These are phyloP conservation scores for Cebidichthys violaceus DNA, from an alignment of 2,113 vertebrate genomes.

Conservation along the genomic window DNA sequence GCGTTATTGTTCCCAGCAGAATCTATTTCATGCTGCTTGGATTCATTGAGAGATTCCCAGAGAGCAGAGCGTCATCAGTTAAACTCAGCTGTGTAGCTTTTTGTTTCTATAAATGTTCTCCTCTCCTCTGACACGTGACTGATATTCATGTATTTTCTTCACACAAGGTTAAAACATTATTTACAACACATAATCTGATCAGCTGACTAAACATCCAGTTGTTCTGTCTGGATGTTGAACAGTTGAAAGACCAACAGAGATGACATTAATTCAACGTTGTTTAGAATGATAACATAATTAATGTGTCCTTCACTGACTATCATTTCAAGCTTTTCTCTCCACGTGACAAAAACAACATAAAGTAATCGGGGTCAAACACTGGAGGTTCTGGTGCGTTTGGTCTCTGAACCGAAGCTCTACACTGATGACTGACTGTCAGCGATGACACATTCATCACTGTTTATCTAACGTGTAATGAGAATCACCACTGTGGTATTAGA, in stretches of 20 bases:
- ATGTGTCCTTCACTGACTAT: conserved; percentile 11
- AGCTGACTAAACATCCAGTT: not conserved
- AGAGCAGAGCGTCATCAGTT: conserved; percentile 27
- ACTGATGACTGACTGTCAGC: conserved; percentile 17
- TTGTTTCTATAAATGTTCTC: conserved; percentile 6
- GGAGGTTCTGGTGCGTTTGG: not conserved
- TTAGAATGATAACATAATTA: conserved; percentile 9
- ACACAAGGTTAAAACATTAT: not conserved
- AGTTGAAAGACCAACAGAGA: not conserved
- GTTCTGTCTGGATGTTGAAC: not conserved
- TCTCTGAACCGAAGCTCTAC: not conserved
- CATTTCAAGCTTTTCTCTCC: not conserved
- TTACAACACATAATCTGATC: not conserved
- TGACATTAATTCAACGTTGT: not conserved
- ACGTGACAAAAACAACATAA: not conserved
- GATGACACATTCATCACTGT: conserved; percentile 44
- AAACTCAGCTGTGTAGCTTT: conserved; percentile 9
- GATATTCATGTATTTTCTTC: conserved; percentile 7
- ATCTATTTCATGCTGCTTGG: conserved; percentile 14
- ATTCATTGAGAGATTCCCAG: conserved; percentile 31
- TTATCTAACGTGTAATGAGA: conserved; percentile 33
- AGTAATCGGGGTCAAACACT: not conserved
- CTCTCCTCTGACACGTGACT: conserved; percentile 10
- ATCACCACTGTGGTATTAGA: conserved; percentile 38
- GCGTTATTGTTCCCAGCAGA: conserved; percentile 19